Evolutionary conservation across 2,888 invertebrate genomes (phyloP), one percentile per base, ranked within the genome.

Genomic region (Aproaerema taeniolella): DNA sequence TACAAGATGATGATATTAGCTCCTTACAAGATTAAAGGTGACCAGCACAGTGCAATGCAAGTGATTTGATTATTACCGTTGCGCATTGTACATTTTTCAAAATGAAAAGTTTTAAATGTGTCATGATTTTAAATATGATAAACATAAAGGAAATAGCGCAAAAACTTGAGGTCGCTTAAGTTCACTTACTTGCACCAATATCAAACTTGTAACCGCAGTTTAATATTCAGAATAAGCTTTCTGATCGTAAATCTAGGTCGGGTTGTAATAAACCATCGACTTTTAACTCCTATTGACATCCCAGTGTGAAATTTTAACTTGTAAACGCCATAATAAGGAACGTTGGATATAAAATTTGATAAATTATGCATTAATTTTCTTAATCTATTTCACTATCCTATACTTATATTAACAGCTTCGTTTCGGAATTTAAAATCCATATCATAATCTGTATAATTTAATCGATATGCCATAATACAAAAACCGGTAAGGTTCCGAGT

Each of bases 181-280:
- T n/a, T n/a, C n/a, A n/a, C n/a, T n/a, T n/a, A n/a, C n/a, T 29
- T 12, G 17, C 20, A 38, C 41, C 30, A 13, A 33, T 28, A 34
- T 38, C 42, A 45, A 43, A 45, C 49, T 46, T 41, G 41, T 39
- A 42, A 45, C 44, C 42, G 51, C 51, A 48, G 51, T 57, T 58
- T 54, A 58, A 57, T 56, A 62, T 59, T 56, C 58, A 52, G 49
- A 52, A 55, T 59, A 58, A 48, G 55, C 52, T 55, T 49, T 50
- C 44, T 44, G 52, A 42, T 60, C 61, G 56, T 66, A 66, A 65
- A 67, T 61, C 52, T 45, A 46, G 41, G 53, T 50, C 51, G 53
- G 58, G 50, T 49, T 42, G 48, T 54, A 52, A 65, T 68, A 68
- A 68, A 68, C 57, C 55, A 51, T 50, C 47, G 45, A 53, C 50